These are phyloP conservation scores for Troglohyphantes excavatus DNA, from an alignment of 2,888 invertebrate species.

Conservation along the genomic window DNA sequence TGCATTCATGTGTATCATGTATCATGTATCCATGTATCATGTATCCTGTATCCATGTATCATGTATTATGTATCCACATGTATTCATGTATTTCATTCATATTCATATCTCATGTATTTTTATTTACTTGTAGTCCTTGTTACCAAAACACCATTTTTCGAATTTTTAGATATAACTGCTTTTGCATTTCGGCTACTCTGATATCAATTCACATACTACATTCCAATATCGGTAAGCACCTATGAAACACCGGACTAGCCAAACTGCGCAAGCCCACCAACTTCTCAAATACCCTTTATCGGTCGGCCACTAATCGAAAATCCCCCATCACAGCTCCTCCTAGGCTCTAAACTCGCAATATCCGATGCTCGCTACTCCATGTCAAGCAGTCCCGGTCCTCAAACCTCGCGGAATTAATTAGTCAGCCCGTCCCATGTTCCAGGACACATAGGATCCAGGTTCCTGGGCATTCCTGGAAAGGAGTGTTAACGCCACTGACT, in stretches of 20 bases:
- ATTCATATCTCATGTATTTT: no score
- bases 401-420: slow-evolving; percentile 24
- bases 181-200: no score
- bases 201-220: no score
- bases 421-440: not conserved
- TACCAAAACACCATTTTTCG: no score
- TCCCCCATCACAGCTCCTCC: not conserved
- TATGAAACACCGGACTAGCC: not conserved
- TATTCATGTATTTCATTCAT: no score
- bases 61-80: no score
- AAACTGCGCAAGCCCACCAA: not conserved
- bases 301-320: slow-evolving; percentile 14
- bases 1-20: no score
- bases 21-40: no score
- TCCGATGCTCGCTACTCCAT: not conserved
- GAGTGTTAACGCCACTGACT: not conserved
- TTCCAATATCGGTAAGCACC: no score
- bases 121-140: no score
- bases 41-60: no score
- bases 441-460: not conserved
- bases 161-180: no score
- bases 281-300: not conserved
- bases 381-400: not conserved
- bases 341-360: slow-evolving; percentile 18
- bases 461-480: slow-evolving; percentile 1